Base-by-base conservation (phyloP, 2,113 vertebrate genomes). In the Ophiodon elongatus region DNA sequence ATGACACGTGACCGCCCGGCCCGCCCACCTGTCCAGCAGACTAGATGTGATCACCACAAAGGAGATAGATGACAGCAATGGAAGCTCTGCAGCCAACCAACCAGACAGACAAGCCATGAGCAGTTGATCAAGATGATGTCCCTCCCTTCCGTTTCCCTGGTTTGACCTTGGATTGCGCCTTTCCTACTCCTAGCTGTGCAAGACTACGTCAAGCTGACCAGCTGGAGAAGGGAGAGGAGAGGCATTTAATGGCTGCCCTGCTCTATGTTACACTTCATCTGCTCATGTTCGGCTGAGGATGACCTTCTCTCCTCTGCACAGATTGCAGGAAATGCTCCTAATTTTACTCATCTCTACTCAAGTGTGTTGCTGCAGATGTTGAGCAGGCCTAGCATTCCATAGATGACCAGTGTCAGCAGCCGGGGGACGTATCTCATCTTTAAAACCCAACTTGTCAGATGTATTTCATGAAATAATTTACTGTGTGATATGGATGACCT, bases 251-350 rank as follows among this genome's bases (percentile, higher is more conserved):
- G 83, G 76, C 85, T n/a, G 71, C 70, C 80, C 87, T 87, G 86
- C 56, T 88, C 76, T 76, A 35, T 85, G 86, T 91, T 87, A 79
- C 86, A 85, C 84, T 82, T 89, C 79, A 89, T 90, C 82, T 84
- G 74, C 81, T 84, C 72, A 41, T 86, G 71, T 91, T 83, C 59
- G 69, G 66, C 75, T 60, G 84, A 85, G 45, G 81, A 85, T 84
- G 87, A 89, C 85, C 89, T 80, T 79, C 83, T 83, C 67, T 79
- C 65, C 85, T 87, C 67, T 60, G 80, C 65, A 25, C 72, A 76
- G 82, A 90, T 93, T 81, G 83, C 91, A 88, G 92, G 89, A 94
- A 93, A 93, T 89, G 79, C 90, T 92, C 85, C 74, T 91, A 76
- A 94, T 93, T 93, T 90, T 85, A 72, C 91, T 88, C 71, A 57